Evolutionary conservation across 2,113 vertebrate genomes (phyloP).

Genomic region (Synodontis membranacea): DNA sequence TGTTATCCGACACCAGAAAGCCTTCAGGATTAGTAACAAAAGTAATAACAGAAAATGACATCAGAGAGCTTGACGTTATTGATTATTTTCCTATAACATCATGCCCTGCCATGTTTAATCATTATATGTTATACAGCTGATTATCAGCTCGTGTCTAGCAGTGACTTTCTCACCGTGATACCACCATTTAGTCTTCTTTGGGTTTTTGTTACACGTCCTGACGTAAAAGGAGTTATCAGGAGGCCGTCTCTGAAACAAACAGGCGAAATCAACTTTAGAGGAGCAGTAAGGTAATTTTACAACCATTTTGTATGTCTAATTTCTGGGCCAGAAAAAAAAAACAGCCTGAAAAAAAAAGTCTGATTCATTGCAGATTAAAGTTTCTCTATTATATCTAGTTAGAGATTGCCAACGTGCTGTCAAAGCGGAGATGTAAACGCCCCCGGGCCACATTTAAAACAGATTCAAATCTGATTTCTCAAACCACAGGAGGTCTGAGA

Average conservation of each 20-base stretch:
- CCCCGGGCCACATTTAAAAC: background rate
- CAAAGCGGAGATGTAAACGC: background rate
- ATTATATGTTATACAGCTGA: background rate
- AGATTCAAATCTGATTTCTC: background rate
- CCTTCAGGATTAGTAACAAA: background rate
- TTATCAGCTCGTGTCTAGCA: background rate
- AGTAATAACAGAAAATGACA: background rate
- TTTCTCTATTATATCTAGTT: background rate
- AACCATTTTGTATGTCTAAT: background rate
- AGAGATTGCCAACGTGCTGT: background rate
- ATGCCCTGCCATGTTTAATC: background rate
- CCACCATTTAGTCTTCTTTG: constrained; percentile 99
- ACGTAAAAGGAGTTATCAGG: constrained; percentile 99
- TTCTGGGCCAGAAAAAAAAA: background rate
- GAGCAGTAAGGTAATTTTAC: background rate
- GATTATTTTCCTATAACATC: background rate
- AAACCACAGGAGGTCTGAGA: background rate
- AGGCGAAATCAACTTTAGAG: background rate
- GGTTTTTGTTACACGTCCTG: constrained; percentile 99
- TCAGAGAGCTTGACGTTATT: background rate
- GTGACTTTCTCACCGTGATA: constrained; percentile 88
- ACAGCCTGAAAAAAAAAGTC: background rate
- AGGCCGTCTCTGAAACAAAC: constrained; percentile 75
- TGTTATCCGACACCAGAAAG: background rate
- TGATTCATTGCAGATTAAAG: background rate